Evolutionary conservation across 2,113 vertebrate species (phyloP).

Genomic region (Henicopernis longicauda): DNA sequence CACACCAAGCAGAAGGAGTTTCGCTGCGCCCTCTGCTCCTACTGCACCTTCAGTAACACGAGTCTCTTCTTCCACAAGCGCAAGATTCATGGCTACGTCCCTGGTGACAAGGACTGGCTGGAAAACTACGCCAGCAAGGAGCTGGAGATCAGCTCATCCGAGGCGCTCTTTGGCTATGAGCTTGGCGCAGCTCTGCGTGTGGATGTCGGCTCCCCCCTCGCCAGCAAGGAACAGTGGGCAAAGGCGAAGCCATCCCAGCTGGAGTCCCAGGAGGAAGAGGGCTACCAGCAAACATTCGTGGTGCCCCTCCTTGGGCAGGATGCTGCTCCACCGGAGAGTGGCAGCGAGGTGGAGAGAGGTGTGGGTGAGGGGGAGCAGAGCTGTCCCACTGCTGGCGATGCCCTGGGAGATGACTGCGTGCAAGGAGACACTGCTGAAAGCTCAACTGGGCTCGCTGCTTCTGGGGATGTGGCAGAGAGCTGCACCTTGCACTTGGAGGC

Average conservation of each 20-base stretch:
- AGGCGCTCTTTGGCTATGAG: constrained; percentile 45
- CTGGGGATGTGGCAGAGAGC: background rate
- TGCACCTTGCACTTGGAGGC: constrained; percentile 72
- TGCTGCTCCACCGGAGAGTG: accelerated
- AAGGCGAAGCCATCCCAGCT: background rate
- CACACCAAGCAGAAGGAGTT: constrained; percentile 90
- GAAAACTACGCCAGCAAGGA: constrained; percentile 83
- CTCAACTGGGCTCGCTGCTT: background rate
- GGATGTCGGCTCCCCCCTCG: background rate
- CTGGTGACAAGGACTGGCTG: constrained; percentile 88
- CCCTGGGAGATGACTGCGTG: background rate
- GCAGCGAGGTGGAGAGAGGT: background rate
- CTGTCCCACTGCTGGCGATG: background rate
- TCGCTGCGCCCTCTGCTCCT: constrained; percentile 86
- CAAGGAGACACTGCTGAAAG: background rate
- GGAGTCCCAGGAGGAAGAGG: background rate
- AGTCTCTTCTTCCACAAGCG: constrained; percentile 96
- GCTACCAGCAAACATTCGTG: background rate
- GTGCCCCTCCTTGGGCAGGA: background rate
- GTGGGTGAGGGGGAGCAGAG: background rate
- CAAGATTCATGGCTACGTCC: constrained; percentile 89
- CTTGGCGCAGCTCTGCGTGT: background rate
- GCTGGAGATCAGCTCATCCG: constrained; percentile 68
- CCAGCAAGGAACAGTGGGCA: background rate
- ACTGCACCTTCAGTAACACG: constrained; percentile 91